Evolutionary conservation across 2,797 vertebrate species (phyloP).

Genomic region (Crocidura indochinensis): DNA sequence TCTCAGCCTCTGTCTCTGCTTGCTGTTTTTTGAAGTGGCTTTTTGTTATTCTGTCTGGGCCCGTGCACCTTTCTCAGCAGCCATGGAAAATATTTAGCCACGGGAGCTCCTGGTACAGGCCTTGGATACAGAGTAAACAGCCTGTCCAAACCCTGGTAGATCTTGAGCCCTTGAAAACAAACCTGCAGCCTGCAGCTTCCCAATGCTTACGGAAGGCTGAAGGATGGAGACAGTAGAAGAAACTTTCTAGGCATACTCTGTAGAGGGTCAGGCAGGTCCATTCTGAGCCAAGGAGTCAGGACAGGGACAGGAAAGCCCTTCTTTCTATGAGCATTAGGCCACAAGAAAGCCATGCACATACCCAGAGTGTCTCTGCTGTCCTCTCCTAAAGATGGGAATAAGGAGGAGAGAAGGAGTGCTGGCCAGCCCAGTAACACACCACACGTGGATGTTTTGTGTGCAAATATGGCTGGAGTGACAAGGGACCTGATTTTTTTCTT

Average conservation of each 20-base stretch:
- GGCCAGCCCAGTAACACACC: background rate
- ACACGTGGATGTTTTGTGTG: no score
- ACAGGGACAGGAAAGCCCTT: background rate
- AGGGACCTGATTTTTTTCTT: background rate
- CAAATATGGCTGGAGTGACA: background rate
- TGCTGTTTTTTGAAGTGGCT: constrained; percentile 91
- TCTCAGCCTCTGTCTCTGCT: constrained; percentile 72
- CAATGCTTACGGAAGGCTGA: background rate
- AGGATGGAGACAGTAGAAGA: constrained; percentile 27
- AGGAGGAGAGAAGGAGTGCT: no score
- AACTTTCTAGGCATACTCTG: constrained; percentile 74
- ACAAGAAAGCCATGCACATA: background rate
- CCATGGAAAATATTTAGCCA: constrained; percentile 77
- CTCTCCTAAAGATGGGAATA: background rate
- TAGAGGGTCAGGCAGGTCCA: background rate
- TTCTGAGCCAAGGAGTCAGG: background rate
- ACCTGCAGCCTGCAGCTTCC: background rate
- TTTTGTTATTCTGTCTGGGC: constrained; percentile 75
- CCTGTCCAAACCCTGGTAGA: background rate
- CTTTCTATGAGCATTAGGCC: background rate
- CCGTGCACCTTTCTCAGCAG: constrained; percentile 68
- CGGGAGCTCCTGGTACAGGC: background rate
- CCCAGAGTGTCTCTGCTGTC: background rate
- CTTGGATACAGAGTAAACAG: constrained; percentile 76
- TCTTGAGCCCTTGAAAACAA: constrained; percentile 38